Percentiles rank a stretch among this genome's conserved stretches.
Evolutionary conservation across 2,888 invertebrate species (phyloP).

Genomic region (Standfussiana lucernea): DNA sequence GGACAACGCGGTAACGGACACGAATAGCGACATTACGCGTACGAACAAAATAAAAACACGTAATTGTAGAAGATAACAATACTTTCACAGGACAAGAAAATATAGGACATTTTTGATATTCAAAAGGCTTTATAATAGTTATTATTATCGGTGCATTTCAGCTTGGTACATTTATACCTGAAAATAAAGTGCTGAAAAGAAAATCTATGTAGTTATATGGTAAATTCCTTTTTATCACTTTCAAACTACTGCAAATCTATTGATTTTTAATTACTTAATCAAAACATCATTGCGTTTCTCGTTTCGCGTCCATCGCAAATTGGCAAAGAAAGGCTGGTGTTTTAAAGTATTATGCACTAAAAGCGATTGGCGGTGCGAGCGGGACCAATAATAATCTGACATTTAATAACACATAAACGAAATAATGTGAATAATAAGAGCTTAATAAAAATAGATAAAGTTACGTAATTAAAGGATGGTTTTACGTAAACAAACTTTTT

Average conservation of each 20-base stretch:
- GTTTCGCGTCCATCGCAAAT: not conserved
- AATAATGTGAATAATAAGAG: not conserved
- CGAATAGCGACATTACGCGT: not conserved
- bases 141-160: not conserved
- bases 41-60: too few relatives aligned
- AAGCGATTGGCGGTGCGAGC: not conserved
- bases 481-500: conserved; percentile 15
- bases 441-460: not conserved
- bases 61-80: not conserved
- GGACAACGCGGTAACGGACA: not conserved
- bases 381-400: not conserved
- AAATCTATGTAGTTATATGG: not conserved
- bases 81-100: not conserved
- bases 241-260: not conserved
- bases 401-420: not conserved
- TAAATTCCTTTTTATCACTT: not conserved
- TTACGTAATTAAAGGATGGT: not conserved
- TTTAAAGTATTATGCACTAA: not conserved
- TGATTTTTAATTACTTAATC: not conserved
- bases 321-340: not conserved
- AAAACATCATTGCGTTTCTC: not conserved
- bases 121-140: not conserved
- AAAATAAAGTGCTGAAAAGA: not conserved
- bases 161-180: not conserved
- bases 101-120: not conserved